Evolutionary conservation across 2,113 vertebrate species (phyloP).

Genomic region (Podilymbus podiceps): DNA sequence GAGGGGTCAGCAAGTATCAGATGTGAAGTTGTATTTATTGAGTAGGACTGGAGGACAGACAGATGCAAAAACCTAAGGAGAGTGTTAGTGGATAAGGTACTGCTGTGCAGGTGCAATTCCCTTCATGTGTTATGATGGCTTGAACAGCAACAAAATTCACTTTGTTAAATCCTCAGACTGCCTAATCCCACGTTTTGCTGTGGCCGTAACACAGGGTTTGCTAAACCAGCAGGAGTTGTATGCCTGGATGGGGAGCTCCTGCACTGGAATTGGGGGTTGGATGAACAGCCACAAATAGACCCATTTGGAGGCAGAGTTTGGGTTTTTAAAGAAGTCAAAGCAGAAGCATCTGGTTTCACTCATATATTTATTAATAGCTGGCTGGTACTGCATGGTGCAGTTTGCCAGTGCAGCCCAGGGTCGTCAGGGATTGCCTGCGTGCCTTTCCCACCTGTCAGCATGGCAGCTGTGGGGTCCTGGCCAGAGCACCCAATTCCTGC

Average conservation of each 20-base stretch:
- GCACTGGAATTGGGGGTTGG: not conserved
- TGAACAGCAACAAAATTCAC: not conserved
- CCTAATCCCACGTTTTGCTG: not conserved
- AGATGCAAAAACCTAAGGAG: not conserved
- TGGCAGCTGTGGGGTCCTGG: not conserved
- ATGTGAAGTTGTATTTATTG: not conserved
- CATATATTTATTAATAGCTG: not conserved
- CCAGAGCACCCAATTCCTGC: not conserved
- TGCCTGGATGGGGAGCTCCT: not conserved
- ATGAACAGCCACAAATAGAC: not conserved
- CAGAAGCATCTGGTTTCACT: not conserved
- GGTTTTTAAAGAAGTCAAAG: not conserved
- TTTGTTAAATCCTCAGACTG: not conserved
- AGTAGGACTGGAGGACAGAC: not conserved
- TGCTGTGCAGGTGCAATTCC: not conserved
- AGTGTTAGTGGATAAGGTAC: not conserved
- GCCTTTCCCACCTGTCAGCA: slow-evolving; percentile 54
- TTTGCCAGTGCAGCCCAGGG: not conserved
- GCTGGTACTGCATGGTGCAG: slow-evolving; percentile 21
- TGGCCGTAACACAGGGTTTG: not conserved
- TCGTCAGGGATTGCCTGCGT: not conserved
- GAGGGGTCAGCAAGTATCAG: not conserved
- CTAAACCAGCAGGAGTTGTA: not conserved
- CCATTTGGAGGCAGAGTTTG: not conserved
- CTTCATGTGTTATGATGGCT: not conserved